Percentiles rank a stretch among this genome's conserved stretches.
Conservation (phyloP, 2,797 vertebrate species). For the Limosa lapponica region DNA sequence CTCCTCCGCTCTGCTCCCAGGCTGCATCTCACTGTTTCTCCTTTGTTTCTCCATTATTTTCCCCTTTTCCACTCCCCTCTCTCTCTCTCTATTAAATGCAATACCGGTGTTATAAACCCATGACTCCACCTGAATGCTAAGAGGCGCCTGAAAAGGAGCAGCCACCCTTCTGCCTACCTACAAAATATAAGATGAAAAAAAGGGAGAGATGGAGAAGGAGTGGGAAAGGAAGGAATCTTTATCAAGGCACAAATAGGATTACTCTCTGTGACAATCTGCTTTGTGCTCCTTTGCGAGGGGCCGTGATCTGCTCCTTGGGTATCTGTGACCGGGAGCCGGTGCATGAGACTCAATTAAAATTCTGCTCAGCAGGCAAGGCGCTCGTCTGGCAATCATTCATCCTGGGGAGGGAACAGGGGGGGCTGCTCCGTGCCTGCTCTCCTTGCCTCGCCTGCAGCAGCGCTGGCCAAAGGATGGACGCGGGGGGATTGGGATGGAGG, state of each 20-base stretch:
- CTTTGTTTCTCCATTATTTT: constrained; percentile 15
- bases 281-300: constrained; percentile 29
- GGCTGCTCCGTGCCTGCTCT: not conserved
- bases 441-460: not conserved
- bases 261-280: constrained; percentile 50
- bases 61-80: not conserved
- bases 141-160: constrained; percentile 11
- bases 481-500: rapidly evolving
- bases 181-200: not conserved
- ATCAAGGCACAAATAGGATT: constrained; percentile 53
- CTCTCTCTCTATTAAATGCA: constrained; percentile 22
- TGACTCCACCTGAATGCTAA: constrained; percentile 60
- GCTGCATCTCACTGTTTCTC: not conserved
- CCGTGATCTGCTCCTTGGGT: constrained; percentile 55
- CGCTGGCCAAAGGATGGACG: not conserved
- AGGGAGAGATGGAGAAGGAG: not conserved
- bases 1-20: not conserved
- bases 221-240: constrained; percentile 29
- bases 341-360: constrained; percentile 37
- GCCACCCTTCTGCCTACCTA: constrained; percentile 45
- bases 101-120: constrained; percentile 19
- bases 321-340: not conserved
- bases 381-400: constrained; percentile 8
- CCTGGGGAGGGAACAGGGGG: not conserved
- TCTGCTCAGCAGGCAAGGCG: constrained; percentile 41